Evolutionary conservation across 2,888 invertebrate species (phyloP).

Genomic region (Xanthia icteritia): DNA sequence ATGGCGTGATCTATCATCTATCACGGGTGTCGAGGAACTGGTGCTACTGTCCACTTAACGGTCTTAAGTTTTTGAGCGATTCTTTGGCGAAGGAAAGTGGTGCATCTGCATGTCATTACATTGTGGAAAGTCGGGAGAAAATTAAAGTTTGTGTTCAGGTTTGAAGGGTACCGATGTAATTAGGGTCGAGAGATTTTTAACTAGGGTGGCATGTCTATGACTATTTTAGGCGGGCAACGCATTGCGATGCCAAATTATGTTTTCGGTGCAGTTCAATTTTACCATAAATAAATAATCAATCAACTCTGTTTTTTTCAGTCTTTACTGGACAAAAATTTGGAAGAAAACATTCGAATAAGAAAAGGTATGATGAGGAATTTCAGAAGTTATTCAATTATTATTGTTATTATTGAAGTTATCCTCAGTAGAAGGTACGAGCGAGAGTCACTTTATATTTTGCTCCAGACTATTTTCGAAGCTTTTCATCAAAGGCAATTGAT

Average conservation of each 20-base stretch:
- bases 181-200: not conserved
- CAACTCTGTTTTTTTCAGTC: not conserved
- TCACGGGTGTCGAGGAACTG: slow-evolving; percentile 51
- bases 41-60: slow-evolving; percentile 50
- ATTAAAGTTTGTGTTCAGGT: not conserved
- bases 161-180: not conserved
- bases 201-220: not conserved
- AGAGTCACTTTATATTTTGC: not conserved
- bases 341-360: not conserved
- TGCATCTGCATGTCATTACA: slow-evolving; percentile 43
- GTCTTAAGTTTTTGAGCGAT: slow-evolving; percentile 55
- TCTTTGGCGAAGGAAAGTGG: slow-evolving; percentile 17
- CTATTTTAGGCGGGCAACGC: not conserved
- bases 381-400: too few species aligned
- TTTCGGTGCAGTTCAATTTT: not conserved
- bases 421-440: not conserved
- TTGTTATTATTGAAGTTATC: too few species aligned
- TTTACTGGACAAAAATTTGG: not conserved
- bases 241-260: not conserved
- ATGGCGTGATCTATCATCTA: slow-evolving; percentile 69
- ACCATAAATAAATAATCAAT: not conserved
- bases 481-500: not conserved
- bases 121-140: not conserved
- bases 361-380: not conserved
- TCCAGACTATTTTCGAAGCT: not conserved